These are phyloP conservation scores for Drosophila barbarae DNA, from an alignment of 2,888 invertebrate genomes.

Conservation along the genomic window DNA sequence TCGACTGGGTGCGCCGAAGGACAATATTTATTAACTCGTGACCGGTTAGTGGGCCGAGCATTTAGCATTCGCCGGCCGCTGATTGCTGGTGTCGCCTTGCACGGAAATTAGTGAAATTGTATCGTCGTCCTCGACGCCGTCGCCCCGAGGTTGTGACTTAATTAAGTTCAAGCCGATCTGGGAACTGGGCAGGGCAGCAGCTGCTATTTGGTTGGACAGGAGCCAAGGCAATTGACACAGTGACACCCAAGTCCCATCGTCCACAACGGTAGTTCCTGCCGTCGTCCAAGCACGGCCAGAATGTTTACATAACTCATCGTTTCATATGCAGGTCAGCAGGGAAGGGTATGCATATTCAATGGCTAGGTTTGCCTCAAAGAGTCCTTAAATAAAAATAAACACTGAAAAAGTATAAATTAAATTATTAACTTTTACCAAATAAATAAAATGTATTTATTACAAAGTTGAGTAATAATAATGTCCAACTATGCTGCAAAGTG, in stretches of 20 bases:
- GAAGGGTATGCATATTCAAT: background rate
- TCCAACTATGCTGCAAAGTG: constrained; percentile 12
- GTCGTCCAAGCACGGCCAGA: constrained; percentile 28
- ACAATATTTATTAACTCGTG: constrained; percentile 68
- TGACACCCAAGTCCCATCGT: constrained; percentile 54
- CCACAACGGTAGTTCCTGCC: constrained; percentile 9
- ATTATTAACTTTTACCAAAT: background rate
- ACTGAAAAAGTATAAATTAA: background rate
- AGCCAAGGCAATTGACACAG: constrained; percentile 65
- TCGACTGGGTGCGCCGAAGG: constrained; percentile 56
- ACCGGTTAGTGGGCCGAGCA: constrained; percentile 53
- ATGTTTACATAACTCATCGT: constrained; percentile 64
- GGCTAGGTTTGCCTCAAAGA: background rate
- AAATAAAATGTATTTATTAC: background rate
- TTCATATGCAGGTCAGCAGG: constrained; percentile 9
- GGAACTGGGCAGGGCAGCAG: constrained; percentile 42
- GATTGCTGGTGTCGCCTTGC: constrained; percentile 72
- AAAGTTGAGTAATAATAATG: rapidly evolving
- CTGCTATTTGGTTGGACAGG: constrained; percentile 4
- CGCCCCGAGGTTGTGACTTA: constrained; percentile 60
- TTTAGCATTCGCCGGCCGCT: constrained; percentile 63
- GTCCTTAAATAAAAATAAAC: too few species aligned
- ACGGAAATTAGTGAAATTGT: constrained; percentile 73
- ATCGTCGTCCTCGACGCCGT: constrained; percentile 44
- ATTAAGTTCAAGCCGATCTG: constrained; percentile 52